Evolutionary conservation across 2,113 vertebrate species (phyloP).

Genomic region (Dasyornis broadbenti): DNA sequence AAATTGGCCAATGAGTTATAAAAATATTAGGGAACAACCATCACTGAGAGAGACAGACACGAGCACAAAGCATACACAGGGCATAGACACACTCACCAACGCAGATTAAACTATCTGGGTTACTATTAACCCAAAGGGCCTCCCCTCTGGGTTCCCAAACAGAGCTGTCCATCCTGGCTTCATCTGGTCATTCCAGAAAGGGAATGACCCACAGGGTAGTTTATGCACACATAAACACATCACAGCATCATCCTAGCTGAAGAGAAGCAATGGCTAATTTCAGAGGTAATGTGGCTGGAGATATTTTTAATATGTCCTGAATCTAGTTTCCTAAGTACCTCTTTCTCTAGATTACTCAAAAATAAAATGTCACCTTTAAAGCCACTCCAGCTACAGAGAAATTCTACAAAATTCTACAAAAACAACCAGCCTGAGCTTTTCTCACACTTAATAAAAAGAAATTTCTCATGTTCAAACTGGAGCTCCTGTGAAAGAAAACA

Average conservation of each 20-base stretch:
- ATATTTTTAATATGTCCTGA: neutral
- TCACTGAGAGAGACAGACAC: neutral
- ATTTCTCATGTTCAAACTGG: neutral
- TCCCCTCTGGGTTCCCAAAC: neutral
- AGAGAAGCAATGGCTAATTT: neutral
- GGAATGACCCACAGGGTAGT: neutral
- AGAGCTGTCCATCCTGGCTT: neutral
- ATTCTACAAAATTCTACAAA: neutral
- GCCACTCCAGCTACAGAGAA: neutral
- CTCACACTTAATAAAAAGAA: neutral
- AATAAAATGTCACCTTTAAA: neutral
- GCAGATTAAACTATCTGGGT: neutral
- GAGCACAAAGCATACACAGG: neutral
- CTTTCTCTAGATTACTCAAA: neutral
- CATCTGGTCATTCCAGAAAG: too few species aligned
- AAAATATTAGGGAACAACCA: neutral
- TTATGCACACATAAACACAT: neutral
- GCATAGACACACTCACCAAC: neutral
- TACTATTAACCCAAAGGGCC: neutral
- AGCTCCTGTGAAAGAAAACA: constrained; percentile 13
- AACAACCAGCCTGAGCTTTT: neutral
- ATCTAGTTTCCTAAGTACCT: neutral
- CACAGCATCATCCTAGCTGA: neutral
- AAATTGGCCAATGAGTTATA: neutral
- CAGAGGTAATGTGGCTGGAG: neutral